phyloP scores from a whole-genome alignment of 2,797 vertebrate species.

The Pseudochirops corinnae region DNA sequence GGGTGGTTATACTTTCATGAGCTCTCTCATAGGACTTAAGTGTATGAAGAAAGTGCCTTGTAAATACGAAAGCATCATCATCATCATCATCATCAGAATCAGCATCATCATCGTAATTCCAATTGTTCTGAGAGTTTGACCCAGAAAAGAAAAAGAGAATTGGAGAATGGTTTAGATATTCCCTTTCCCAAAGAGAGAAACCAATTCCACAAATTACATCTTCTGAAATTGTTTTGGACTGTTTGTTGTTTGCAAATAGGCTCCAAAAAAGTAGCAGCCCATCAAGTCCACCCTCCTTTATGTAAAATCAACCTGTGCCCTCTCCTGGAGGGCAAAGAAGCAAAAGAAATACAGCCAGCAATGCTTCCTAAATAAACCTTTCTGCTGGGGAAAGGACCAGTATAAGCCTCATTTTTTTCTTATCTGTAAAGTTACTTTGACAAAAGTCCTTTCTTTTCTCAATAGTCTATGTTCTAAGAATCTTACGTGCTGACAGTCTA shows the following conservation, averaged over 20 bases:
- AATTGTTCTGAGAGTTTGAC: neutral
- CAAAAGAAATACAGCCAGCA: neutral
- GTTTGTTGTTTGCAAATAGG: neutral
- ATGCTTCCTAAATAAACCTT: neutral
- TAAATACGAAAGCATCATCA: neutral
- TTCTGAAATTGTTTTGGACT: neutral
- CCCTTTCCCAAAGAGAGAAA: neutral
- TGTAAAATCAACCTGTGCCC: neutral
- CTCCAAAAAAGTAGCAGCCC: neutral
- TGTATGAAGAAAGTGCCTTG: neutral
- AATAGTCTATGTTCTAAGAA: neutral
- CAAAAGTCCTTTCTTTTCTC: neutral
- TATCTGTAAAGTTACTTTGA: neutral
- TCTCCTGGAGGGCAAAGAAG: neutral
- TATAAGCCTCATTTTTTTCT: neutral
- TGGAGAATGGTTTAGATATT: neutral
- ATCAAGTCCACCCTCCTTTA: neutral
- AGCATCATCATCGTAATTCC: neutral
- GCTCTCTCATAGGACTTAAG: neutral
- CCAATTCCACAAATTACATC: neutral
- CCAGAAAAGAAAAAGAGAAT: neutral
- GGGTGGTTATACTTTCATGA: neutral
- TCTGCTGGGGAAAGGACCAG: neutral
- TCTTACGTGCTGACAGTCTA: neutral
- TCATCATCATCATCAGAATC: neutral